Evolutionary conservation across 2,113 vertebrate species (phyloP).

Genomic region (Clarias macrocephalus): DNA sequence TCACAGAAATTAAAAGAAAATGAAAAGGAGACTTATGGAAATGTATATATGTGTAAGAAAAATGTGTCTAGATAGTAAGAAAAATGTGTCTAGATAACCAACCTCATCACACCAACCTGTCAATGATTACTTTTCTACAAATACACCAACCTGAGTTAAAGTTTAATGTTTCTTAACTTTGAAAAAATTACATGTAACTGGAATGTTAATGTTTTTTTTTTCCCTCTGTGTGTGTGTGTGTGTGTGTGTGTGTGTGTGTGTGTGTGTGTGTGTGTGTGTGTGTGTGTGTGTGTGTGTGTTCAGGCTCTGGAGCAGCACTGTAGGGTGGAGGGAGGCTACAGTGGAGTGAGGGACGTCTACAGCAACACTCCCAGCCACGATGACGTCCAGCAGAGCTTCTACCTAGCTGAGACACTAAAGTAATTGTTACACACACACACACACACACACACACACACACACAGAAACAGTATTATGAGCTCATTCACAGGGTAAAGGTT

Average conservation of each 20-base stretch:
- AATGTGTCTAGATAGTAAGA: too few species aligned
- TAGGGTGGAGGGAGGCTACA: slow-evolving; percentile 87
- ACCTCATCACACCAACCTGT: background rate
- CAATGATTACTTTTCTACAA: background rate
- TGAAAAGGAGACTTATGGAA: too few species aligned
- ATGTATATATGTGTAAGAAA: too few species aligned
- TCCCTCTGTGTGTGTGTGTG: background rate
- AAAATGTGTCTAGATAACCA: too few species aligned
- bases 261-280: background rate
- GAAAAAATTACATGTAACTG: background rate
- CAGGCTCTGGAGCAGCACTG: slow-evolving; percentile 93
- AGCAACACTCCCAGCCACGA: slow-evolving; percentile 79
- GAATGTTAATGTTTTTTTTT: background rate
- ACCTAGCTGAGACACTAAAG: slow-evolving; percentile 95
- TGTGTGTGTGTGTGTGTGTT: background rate
- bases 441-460: slow-evolving; percentile 13
- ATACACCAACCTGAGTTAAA: background rate
- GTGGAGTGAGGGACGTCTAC: slow-evolving; percentile 92
- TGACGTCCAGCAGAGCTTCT: slow-evolving; percentile 97
- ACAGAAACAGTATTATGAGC: too few species aligned
- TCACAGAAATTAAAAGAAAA: too few species aligned
- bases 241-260: background rate
- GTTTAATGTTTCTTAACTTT: background rate
- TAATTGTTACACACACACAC: slow-evolving; percentile 66
- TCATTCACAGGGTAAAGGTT: too few species aligned